Conservation (phyloP, 2,888 invertebrate genomes). For the Sarcophaga caerulescens region DNA sequence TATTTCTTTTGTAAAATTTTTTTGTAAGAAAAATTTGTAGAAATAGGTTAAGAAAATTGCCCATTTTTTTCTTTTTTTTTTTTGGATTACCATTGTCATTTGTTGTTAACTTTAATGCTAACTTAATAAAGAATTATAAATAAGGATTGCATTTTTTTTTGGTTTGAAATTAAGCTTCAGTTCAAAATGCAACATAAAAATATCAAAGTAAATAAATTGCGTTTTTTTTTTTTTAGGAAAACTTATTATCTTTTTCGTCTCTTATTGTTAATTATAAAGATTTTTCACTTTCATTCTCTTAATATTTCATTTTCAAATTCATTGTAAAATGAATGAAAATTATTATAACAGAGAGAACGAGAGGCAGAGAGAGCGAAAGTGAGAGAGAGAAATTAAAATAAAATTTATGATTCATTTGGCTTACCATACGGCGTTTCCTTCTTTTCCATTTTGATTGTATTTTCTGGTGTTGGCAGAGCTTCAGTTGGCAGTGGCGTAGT, state of each 20-base stretch:
- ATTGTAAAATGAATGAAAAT: not conserved
- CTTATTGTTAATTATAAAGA: not conserved
- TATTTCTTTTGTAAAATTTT: not conserved
- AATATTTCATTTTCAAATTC: slow-evolving; percentile 38
- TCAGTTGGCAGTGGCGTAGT: slow-evolving; percentile 84
- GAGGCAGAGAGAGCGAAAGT: not conserved
- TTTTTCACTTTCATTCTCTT: slow-evolving; percentile 34
- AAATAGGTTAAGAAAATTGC: not conserved
- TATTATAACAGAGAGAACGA: too few relatives aligned
- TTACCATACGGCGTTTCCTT: slow-evolving; percentile 97
- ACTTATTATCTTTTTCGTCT: too few relatives aligned
- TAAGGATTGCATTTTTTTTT: not conserved
- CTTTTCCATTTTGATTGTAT: slow-evolving; percentile 88
- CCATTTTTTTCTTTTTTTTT: not conserved
- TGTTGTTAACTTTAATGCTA: slow-evolving; percentile 11
- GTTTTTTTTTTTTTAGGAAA: too few relatives aligned
- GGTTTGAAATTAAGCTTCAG: not conserved
- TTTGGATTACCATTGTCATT: slow-evolving; percentile 73
- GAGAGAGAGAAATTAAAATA: slow-evolving; percentile 38
- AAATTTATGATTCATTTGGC: slow-evolving; percentile 75
- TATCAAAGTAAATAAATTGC: slow-evolving; percentile 1
- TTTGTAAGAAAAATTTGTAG: not conserved
- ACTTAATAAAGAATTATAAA: slow-evolving; percentile 1
- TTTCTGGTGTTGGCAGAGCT: slow-evolving; percentile 83
- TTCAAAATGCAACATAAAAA: slow-evolving; percentile 29